Evolutionary conservation across 2,113 vertebrate species (phyloP), one percentile per base, ranked within the genome.

Genomic region (Microtus richardsoni): DNA sequence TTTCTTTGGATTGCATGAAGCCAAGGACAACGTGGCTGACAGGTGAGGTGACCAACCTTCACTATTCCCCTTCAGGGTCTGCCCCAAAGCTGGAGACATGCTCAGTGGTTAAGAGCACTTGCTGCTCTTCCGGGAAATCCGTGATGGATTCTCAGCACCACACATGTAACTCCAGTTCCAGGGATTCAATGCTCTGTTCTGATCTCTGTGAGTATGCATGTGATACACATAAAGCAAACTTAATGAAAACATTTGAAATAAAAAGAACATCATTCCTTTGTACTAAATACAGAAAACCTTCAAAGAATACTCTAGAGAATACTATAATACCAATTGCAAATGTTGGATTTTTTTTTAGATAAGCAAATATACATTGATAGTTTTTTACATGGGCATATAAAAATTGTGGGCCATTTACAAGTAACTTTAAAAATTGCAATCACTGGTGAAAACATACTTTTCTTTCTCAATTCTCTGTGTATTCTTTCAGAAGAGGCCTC

Each of bases 1-100:
- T 49, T 90, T 89, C 71, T 95, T 52, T 68, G 19, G 14, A 41
- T 41, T 94, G 26, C 49, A 89, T 83, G 19, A 88, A 95, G 54
- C 12, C 89, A 92, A 94, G 14, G 36, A 83, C 26, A 80, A 19
- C 91, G 68, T 44, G 79, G 79, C 22, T 84, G 33, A 66, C 41
- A 36, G 7, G 54, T 77, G 36, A 36, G 36, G 33, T 68, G 30
- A 93, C 62, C 70, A 74, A 21, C 9, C 73, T 66, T 74, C 68
- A 49, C 73, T 89, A 47, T 2, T 33, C 7, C 47, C 24, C 33
- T 91, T 79, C 3, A 68, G 8, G 30, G 26, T 75, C 44, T 64
- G 4, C 21, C 33, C 87, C 83, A 28, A 84, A 74, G 44, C 41
- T 36, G 2, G 16, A 52, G 30, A 79, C 77, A 79, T 52, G 49